phyloP scores from a whole-genome alignment of 1,140 invertebrate genomes.

The Dendrolimus kikuchii region DNA sequence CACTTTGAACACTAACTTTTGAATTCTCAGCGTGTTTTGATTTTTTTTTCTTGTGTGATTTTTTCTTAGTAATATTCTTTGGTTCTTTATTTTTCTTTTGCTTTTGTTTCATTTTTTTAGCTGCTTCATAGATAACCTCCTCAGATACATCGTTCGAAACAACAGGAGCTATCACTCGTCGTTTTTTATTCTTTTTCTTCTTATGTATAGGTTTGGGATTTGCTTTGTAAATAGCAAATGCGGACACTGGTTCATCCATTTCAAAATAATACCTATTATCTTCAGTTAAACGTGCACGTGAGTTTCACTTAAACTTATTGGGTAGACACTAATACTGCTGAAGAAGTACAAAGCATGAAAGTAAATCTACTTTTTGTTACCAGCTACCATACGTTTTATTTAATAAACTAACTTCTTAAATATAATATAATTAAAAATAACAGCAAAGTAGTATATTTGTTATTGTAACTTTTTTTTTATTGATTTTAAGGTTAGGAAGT shows the following conservation, averaged over 20 bases:
- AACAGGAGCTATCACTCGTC: constrained; percentile 15
- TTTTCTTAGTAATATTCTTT: constrained; percentile 47
- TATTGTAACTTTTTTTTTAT: too few relatives aligned
- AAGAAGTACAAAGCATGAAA: too few relatives aligned
- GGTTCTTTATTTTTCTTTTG: constrained; percentile 37
- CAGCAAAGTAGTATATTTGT: too few relatives aligned
- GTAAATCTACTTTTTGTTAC: too few relatives aligned
- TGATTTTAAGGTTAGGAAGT: too few relatives aligned
- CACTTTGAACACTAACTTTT: constrained; percentile 8
- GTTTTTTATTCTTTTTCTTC: constrained; percentile 35
- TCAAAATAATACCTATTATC: background rate
- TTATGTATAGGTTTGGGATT: constrained; percentile 31
- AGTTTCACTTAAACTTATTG: background rate
- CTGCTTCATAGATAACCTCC: constrained; percentile 28
- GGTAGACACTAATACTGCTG: background rate
- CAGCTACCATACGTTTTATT: too few relatives aligned
- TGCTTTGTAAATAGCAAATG: constrained; percentile 49
- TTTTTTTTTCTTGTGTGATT: constrained; percentile 45
- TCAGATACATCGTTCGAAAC: constrained; percentile 24
- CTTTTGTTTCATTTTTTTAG: constrained; percentile 38
- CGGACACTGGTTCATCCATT: constrained; percentile 49
- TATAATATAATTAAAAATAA: too few relatives aligned
- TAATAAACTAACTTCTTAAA: too few relatives aligned
- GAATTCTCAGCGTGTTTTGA: constrained; percentile 12
- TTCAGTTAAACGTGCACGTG: background rate